Evolutionary conservation across 2,888 invertebrate species (phyloP).

Genomic region (Noctua janthina): DNA sequence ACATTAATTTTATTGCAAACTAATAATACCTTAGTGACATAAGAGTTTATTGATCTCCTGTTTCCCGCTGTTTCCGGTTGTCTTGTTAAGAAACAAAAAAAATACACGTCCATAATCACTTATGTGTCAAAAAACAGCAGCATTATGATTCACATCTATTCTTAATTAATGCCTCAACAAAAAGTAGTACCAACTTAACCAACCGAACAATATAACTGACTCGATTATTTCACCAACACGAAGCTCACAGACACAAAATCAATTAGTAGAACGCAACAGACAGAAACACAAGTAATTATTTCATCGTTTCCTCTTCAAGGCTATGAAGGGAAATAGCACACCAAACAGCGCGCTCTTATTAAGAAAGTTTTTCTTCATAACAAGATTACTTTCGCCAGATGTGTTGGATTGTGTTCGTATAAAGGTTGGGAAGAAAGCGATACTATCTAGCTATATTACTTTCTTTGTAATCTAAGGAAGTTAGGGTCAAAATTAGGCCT

Average conservation of each 20-base stretch:
- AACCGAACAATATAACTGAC: slow-evolving; percentile 12
- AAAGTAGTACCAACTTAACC: background rate
- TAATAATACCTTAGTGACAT: background rate
- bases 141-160: background rate
- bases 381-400: slow-evolving; percentile 89
- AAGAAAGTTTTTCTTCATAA: slow-evolving; percentile 90
- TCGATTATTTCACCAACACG: slow-evolving; percentile 30
- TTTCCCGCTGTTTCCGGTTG: background rate
- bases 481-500: slow-evolving; percentile 24
- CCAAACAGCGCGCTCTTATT: slow-evolving; percentile 86
- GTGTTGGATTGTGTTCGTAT: slow-evolving; percentile 83
- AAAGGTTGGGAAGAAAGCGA: slow-evolving; percentile 74
- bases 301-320: slow-evolving; percentile 74
- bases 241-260: slow-evolving; percentile 44
- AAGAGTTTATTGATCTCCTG: background rate
- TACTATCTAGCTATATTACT: slow-evolving; percentile 58
- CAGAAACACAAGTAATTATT: slow-evolving; percentile 74
- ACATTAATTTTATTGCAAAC: slow-evolving; percentile 2
- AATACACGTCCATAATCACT: no score
- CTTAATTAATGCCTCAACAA: background rate
- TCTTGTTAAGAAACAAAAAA: background rate
- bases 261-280: slow-evolving; percentile 44
- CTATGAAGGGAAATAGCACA: slow-evolving; percentile 78
- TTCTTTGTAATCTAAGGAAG: slow-evolving; percentile 37
- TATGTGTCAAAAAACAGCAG: background rate